Conservation (phyloP, 2,888 invertebrate genomes). For the Cheilosia scutellata region DNA sequence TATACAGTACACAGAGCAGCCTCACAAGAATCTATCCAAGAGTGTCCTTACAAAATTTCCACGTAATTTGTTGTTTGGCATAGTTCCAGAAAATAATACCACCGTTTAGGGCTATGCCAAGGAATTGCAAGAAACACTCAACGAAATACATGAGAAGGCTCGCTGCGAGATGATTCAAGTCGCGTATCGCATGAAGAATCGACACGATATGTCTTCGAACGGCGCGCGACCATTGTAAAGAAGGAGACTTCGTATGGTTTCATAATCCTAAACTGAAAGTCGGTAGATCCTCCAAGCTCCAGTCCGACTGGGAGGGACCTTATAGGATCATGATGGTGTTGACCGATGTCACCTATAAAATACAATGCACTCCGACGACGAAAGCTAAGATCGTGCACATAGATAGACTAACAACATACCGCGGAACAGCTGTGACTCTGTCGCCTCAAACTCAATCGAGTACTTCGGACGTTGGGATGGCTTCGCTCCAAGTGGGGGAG, state of each 20-base stretch:
- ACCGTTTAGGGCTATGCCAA: neutral
- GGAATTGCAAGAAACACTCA: neutral
- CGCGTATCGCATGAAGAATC: neutral
- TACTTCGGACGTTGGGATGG: too few species aligned
- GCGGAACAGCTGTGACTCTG: too few species aligned
- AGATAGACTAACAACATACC: neutral
- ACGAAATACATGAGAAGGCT: neutral
- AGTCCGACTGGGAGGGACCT: conserved; percentile 4
- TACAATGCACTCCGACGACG: neutral
- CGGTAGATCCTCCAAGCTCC: conserved; percentile 3
- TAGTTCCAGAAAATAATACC: neutral
- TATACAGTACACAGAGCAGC: conserved; percentile 1
- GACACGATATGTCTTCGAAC: neutral
- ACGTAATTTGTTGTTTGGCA: conserved; percentile 76
- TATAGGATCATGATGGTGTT: conserved; percentile 7
- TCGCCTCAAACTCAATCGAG: too few species aligned
- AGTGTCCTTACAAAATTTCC: conserved; percentile 69
- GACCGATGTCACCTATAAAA: conserved; percentile 6
- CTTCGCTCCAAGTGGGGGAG: too few species aligned
- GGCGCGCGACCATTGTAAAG: neutral
- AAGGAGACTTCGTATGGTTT: neutral
- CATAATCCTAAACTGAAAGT: neutral
- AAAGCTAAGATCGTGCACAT: neutral
- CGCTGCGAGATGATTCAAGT: neutral
- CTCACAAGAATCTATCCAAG: neutral